phyloP scores from a whole-genome alignment of 2,113 vertebrate species.

The Pangasianodon gigas region DNA sequence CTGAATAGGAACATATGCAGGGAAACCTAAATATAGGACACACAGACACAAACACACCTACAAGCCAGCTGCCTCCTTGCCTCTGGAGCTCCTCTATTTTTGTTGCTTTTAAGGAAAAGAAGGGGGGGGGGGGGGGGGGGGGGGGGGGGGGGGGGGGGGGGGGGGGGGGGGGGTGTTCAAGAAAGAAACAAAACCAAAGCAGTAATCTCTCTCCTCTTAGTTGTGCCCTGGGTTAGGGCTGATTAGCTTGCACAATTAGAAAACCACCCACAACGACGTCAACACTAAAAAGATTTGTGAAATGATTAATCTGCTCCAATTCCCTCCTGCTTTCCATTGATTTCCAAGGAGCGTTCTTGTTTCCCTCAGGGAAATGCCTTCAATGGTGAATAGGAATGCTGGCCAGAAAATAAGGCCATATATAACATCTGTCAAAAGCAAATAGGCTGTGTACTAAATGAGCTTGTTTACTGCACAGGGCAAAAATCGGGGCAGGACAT shows the following conservation, averaged over 20 bases:
- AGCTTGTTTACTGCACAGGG: conserved; percentile 32
- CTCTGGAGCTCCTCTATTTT: conserved; percentile 62
- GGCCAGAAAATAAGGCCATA: conserved; percentile 39
- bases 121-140: background rate
- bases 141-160: background rate
- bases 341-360: conserved; percentile 39
- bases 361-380: conserved; percentile 30
- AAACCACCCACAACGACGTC: conserved; percentile 42
- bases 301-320: conserved; percentile 48
- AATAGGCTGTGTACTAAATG: conserved; percentile 35
- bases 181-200: conserved; percentile 30
- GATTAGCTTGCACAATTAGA: conserved; percentile 57
- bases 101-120: conserved; percentile 7
- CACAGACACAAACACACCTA: conserved; percentile 47
- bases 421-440: conserved; percentile 38
- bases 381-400: conserved; percentile 36
- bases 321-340: conserved; percentile 49
- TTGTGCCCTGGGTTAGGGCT: conserved; percentile 48
- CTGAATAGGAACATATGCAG: conserved; percentile 63
- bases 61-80: conserved; percentile 69
- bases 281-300: conserved; percentile 42
- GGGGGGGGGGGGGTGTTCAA: background rate
- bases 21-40: conserved; percentile 73
- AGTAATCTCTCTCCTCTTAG: conserved; percentile 41
- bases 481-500: background rate